Percentiles rank a stretch among this genome's conserved stretches.
These are phyloP conservation scores for Macrotis lagotis DNA, from an alignment of 2,113 vertebrate genomes.

Conservation along the genomic window DNA sequence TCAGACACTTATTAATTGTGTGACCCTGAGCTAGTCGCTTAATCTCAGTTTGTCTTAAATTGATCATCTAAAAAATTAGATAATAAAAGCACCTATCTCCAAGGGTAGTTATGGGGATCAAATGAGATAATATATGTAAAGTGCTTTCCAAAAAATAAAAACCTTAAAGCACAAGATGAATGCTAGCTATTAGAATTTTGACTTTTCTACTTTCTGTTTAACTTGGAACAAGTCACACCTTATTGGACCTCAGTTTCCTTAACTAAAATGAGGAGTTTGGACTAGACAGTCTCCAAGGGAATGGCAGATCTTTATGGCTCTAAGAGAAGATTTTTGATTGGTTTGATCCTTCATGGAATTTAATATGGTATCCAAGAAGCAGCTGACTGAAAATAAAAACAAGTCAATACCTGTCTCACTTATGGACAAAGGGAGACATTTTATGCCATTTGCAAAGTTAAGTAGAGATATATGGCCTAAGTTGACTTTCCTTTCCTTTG, in stretches of 20 bases:
- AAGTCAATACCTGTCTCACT: conserved; percentile 23
- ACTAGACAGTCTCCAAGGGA: neutral
- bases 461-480: conserved; percentile 45
- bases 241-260: neutral
- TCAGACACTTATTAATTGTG: neutral
- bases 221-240: neutral
- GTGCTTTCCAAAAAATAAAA: neutral
- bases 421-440: conserved; percentile 50
- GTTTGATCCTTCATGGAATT: conserved; percentile 23
- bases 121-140: neutral
- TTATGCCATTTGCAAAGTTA: conserved; percentile 51
- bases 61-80: neutral
- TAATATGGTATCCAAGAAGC: conserved; percentile 35
- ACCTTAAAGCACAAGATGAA: neutral
- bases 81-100: neutral
- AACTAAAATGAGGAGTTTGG: neutral
- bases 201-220: neutral
- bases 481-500: conserved; percentile 46
- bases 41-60: neutral
- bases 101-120: neutral
- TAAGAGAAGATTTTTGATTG: neutral
- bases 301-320: neutral
- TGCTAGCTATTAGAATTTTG: neutral
- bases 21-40: neutral
- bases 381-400: conserved; percentile 56